phyloP scores from a whole-genome alignment of 2,888 invertebrate genomes.

The Penaeus monodon region DNA sequence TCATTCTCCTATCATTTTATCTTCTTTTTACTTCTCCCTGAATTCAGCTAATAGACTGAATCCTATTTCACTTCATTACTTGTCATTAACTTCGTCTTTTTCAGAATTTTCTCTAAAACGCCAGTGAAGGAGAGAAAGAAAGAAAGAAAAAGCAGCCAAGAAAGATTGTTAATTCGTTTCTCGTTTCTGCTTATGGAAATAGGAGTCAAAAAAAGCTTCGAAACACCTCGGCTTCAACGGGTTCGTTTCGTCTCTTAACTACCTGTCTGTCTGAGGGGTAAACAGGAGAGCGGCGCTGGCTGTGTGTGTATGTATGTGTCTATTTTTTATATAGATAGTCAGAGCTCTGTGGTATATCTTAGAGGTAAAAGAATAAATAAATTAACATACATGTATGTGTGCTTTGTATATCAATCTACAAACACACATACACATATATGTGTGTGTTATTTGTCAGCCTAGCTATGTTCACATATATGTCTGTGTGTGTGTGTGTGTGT shows the following conservation, averaged over 20 bases:
- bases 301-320: neutral
- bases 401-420: neutral
- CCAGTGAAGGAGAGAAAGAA: neutral
- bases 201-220: too few relatives aligned
- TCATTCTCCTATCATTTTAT: too few relatives aligned
- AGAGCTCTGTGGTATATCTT: neutral
- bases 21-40: too few relatives aligned
- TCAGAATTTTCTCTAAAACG: too few relatives aligned
- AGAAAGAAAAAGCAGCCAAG: neutral
- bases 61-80: neutral
- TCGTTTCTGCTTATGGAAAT: too few relatives aligned
- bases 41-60: too few relatives aligned
- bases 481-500: neutral
- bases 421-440: neutral
- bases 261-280: too few relatives aligned
- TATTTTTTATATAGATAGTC: neutral
- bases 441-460: neutral
- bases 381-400: neutral
- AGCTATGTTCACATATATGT: neutral
- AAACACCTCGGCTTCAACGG: too few relatives aligned
- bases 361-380: neutral
- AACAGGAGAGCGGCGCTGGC: neutral
- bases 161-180: too few relatives aligned
- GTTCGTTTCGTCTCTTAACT: too few relatives aligned
- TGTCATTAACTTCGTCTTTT: too few relatives aligned